These are phyloP conservation scores for Amblyopsis rosae DNA, from an alignment of 2,113 vertebrate genomes.

Conservation along the genomic window DNA sequence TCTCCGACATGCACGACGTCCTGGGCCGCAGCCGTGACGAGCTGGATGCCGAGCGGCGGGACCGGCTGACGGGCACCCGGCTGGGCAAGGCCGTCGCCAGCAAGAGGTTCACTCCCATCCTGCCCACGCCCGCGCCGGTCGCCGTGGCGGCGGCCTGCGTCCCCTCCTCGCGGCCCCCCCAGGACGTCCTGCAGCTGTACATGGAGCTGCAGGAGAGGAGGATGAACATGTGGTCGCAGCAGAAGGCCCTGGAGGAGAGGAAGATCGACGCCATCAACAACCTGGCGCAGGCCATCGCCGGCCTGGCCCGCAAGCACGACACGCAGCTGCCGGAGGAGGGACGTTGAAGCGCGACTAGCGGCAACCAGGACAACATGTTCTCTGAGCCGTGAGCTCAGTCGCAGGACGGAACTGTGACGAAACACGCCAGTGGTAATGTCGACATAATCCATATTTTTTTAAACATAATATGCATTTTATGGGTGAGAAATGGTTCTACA, in stretches of 20 bases:
- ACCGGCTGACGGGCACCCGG: constrained; percentile 58
- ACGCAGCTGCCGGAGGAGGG: constrained; percentile 47
- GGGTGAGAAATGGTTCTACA: too few species aligned
- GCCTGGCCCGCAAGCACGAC: constrained; percentile 65
- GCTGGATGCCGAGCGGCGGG: constrained; percentile 63
- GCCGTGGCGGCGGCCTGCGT: constrained; percentile 7
- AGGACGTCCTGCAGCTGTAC: constrained; percentile 78
- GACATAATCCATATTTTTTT: too few species aligned
- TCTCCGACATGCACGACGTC: constrained; percentile 72
- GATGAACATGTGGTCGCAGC: constrained; percentile 81
- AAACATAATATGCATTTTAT: too few species aligned
- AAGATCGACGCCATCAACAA: constrained; percentile 81
- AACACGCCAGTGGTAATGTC: too few species aligned
- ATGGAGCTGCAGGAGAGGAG: constrained; percentile 81
- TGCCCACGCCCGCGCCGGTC: constrained; percentile 60
- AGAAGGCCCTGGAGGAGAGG: constrained; percentile 77
- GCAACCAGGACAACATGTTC: too few species aligned
- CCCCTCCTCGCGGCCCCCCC: constrained; percentile 56
- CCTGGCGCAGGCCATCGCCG: constrained; percentile 75
- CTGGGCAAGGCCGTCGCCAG: constrained; percentile 66
- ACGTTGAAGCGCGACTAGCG: background rate
- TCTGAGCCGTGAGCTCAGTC: too few species aligned
- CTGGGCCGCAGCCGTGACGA: constrained; percentile 74
- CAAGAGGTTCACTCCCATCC: constrained; percentile 75
- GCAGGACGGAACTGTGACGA: too few species aligned